Evolutionary conservation across 2,113 vertebrate species (phyloP).

Genomic region (Ondatra zibethicus): DNA sequence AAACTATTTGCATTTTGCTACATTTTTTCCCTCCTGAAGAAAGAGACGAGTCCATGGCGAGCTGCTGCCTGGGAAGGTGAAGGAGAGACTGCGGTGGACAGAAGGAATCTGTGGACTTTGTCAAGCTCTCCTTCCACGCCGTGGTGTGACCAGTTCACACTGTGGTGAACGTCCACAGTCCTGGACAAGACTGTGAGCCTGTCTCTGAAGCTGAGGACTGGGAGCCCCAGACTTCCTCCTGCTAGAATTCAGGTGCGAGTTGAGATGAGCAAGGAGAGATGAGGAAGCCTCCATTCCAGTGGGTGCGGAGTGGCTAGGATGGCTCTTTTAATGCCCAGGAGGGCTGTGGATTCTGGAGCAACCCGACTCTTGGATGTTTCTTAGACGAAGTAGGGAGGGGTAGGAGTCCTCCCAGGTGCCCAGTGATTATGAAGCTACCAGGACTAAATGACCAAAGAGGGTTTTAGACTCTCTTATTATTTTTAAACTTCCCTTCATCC

Average conservation of each 20-base stretch:
- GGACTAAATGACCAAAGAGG: neutral
- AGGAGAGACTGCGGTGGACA: neutral
- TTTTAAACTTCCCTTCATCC: neutral
- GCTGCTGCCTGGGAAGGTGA: neutral
- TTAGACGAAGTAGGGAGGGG: neutral
- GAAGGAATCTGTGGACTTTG: accelerated
- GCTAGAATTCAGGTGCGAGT: neutral
- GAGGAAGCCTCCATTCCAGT: neutral
- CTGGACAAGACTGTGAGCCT: neutral
- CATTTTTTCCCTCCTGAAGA: neutral
- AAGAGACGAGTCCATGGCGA: neutral
- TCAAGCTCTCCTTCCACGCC: accelerated
- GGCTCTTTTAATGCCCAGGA: neutral
- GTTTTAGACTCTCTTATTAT: neutral
- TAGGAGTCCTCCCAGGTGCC: neutral
- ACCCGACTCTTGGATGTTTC: neutral
- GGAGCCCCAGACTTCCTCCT: neutral
- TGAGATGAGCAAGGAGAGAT: no score
- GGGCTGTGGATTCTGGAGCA: neutral
- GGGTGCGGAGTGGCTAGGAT: neutral
- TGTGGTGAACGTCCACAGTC: accelerated
- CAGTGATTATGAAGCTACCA: neutral
- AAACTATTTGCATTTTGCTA: neutral
- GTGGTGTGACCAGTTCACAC: accelerated
- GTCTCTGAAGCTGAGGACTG: neutral